phyloP scores from a whole-genome alignment of 2,797 vertebrate genomes.

The Catostomus latipinnis region DNA sequence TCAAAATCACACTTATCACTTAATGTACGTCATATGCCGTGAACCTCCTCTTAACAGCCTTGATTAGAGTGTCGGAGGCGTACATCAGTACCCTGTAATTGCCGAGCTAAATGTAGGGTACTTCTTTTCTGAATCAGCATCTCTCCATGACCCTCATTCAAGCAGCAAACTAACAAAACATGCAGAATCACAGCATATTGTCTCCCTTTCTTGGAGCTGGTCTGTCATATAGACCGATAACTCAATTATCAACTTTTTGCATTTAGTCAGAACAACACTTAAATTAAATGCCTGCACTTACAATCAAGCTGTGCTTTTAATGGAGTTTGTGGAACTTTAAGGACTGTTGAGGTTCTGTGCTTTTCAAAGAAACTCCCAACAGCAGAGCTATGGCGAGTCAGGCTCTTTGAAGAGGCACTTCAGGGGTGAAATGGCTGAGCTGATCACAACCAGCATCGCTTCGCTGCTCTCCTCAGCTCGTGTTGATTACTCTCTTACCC shows the following conservation, averaged over 20 bases:
- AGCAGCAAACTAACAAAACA: conserved; percentile 9
- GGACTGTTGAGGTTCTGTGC: conserved; percentile 28
- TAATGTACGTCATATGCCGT: conserved; percentile 5
- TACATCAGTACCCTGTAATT: conserved; percentile 23
- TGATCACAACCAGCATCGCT: conserved; percentile 39
- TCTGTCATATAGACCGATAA: background rate
- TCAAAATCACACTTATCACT: conserved; percentile 38
- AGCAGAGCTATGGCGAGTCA: background rate
- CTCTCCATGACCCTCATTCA: conserved; percentile 3
- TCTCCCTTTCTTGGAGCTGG: background rate
- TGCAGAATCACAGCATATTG: background rate
- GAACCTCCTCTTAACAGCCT: conserved; percentile 10
- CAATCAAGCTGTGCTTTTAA: conserved; percentile 34
- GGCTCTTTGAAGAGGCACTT: conserved; percentile 45
- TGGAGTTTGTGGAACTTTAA: conserved; percentile 9
- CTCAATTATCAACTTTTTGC: conserved; percentile 24
- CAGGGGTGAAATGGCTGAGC: conserved; percentile 35
- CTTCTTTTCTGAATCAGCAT: conserved; percentile 35
- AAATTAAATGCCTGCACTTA: conserved; percentile 28
- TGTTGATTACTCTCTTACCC: conserved; percentile 43
- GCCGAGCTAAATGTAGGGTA: conserved; percentile 18
- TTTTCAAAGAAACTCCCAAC: background rate
- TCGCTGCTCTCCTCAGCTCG: conserved; percentile 32
- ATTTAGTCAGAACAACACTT: conserved; percentile 4
- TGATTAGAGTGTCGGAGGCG: conserved; percentile 21